Evolutionary conservation across 2,113 vertebrate genomes (phyloP).

Genomic region (Pseudorasbora parva): DNA sequence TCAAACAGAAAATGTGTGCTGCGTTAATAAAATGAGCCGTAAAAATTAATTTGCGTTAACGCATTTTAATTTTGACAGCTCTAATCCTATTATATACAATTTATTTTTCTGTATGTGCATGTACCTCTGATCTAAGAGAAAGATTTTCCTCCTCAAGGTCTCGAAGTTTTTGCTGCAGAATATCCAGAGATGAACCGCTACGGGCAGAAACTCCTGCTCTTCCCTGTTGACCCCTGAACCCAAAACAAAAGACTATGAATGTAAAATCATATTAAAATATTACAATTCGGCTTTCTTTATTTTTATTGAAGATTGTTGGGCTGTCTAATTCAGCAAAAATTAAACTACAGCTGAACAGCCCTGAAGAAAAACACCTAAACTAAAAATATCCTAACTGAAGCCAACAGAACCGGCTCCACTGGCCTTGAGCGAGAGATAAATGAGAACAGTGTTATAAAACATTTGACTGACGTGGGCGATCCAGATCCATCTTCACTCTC

Average conservation of each 20-base stretch:
- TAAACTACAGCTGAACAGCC: background rate
- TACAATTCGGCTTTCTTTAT: background rate
- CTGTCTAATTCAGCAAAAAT: background rate
- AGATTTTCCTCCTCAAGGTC: constrained; percentile 96
- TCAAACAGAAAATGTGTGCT: too few relatives aligned
- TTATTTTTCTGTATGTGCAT: background rate
- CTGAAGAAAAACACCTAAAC: constrained; percentile 1
- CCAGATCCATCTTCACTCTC: constrained; percentile 89
- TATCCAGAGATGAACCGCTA: constrained; percentile 86
- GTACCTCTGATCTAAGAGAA: constrained; percentile 92
- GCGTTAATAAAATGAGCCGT: too few relatives aligned
- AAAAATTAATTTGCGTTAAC: too few relatives aligned
- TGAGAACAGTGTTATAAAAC: constrained; percentile 31
- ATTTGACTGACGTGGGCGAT: constrained; percentile 86
- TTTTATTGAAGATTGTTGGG: background rate
- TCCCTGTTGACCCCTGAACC: constrained; percentile 80
- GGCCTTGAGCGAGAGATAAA: background rate
- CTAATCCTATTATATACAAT: too few relatives aligned
- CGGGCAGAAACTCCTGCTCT: constrained; percentile 79
- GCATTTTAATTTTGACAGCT: too few relatives aligned
- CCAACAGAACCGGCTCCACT: background rate
- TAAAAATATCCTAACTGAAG: background rate
- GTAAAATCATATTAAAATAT: background rate
- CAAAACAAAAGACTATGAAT: background rate
- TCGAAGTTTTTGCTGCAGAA: constrained; percentile 91